These are phyloP conservation scores for Empidonax traillii DNA, from an alignment of 2,113 vertebrate species.

Conservation along the genomic window DNA sequence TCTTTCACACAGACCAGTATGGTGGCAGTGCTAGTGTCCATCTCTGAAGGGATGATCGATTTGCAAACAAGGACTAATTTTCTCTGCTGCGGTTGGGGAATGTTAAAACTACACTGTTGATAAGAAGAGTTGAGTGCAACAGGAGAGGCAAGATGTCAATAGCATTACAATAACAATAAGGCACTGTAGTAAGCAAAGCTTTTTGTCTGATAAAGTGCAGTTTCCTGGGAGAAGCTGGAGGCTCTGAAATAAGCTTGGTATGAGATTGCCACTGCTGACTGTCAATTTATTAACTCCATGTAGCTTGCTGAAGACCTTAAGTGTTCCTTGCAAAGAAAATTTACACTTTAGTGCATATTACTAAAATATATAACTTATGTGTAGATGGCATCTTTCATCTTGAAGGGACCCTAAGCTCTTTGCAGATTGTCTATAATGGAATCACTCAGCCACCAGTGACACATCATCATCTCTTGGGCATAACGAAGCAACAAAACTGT, in stretches of 20 bases:
- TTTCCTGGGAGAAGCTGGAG: conserved; percentile 44
- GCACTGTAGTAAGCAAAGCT: background rate
- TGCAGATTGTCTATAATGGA: conserved; percentile 17
- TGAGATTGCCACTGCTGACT: conserved; percentile 17
- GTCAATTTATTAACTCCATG: conserved; percentile 48
- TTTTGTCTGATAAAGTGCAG: conserved; percentile 50
- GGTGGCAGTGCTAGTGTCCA: background rate
- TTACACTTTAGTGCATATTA: conserved; percentile 46
- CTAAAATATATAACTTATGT: conserved; percentile 32
- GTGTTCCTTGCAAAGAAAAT: conserved; percentile 14
- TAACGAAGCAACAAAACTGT: conserved; percentile 11
- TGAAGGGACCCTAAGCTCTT: conserved; percentile 17
- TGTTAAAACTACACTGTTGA: background rate
- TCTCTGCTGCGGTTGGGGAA: background rate
- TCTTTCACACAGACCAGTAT: background rate
- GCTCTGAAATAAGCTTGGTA: conserved; percentile 21
- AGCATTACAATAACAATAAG: conserved; percentile 44
- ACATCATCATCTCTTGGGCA: background rate
- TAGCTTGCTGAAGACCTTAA: conserved; percentile 33
- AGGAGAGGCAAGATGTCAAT: conserved; percentile 13
- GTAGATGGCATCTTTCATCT: conserved; percentile 1
- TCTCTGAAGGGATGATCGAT: background rate
- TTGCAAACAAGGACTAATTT: conserved; percentile 11
- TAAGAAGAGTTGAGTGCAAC: conserved; percentile 36
- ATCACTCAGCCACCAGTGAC: conserved; percentile 10